phyloP scores from a whole-genome alignment of 2,797 vertebrate genomes.

The Allobates femoralis region DNA sequence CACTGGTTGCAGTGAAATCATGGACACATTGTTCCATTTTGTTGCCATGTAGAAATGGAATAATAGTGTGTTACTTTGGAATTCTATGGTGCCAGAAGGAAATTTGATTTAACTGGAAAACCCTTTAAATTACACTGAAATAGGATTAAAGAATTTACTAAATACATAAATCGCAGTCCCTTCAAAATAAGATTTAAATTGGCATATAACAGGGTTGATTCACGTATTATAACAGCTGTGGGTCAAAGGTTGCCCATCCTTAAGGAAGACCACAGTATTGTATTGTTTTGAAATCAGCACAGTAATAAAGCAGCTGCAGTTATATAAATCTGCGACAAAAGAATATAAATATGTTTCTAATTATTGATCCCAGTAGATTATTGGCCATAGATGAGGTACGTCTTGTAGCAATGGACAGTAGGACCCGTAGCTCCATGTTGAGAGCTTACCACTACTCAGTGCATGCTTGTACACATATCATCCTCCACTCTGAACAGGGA shows the following conservation, averaged over 20 bases:
- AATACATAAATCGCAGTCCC: background rate
- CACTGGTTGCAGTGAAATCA: too few species aligned
- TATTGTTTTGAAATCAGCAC: background rate
- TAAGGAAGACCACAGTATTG: background rate
- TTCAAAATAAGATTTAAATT: conserved; percentile 8
- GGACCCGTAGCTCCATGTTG: background rate
- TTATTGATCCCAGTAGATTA: background rate
- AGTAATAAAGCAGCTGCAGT: background rate
- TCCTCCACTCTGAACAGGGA: conserved; percentile 67
- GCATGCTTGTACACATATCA: conserved; percentile 35
- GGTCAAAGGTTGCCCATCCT: conserved; percentile 21
- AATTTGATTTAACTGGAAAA: too few species aligned
- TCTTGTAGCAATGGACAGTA: background rate
- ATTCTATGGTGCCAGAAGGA: too few species aligned
- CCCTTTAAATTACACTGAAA: background rate
- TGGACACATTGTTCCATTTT: too few species aligned
- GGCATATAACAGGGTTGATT: background rate
- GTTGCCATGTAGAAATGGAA: too few species aligned
- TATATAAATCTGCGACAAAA: background rate
- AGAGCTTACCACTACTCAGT: conserved; percentile 2
- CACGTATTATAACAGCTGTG: background rate
- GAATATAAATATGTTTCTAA: background rate
- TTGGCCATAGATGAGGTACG: background rate
- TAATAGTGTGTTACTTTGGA: too few species aligned
- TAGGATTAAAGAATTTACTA: background rate